Base-by-base conservation (phyloP, 2,888 invertebrate genomes). In the Helleia helle region DNA sequence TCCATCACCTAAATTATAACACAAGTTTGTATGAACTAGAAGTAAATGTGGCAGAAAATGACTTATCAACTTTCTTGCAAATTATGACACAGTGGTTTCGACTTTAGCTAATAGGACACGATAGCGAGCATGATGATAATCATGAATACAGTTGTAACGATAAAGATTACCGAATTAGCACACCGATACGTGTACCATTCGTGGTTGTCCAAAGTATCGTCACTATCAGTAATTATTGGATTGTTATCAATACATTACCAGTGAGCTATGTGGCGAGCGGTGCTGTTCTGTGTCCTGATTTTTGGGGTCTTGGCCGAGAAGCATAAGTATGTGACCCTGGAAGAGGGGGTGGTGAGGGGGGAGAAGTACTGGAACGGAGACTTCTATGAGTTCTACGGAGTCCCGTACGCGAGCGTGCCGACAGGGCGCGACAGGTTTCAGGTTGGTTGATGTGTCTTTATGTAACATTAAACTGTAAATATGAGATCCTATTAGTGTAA, bases 301-400 rank as follows among this genome's bases (percentile, higher is more conserved):
- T 40, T 44, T 2, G 48, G 38, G 49, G 54, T 59, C 38, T 44
- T 42, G n/a, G 54, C 60, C 4, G 55, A 62, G 1, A 59, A 59
- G 8, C 48, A 44, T 7, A 68, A 51, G 39, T 49, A 55, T 2
- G 68, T 83, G 0, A 37, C 56, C 1, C 50, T 80, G 18, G 69
- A 73, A 9, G 63, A 71, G 13, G 83, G 83, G 0, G 51, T 47
- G 1, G 61, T 83, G 1, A 52, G 54, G 1, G 83, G 76, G 0
- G 59, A 58, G n/a, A 79, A 76, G 26, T 76, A 65, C 40, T 83
- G 81, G 83, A 62, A 74, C 56, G 83, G 79, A 0, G 79, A 81
- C 31, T 77, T 62, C 39, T 75, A 66, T 50, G 77, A 80, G 41
- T 84, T 79, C 40, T 79, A 60, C 38, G 77, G 80, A 2, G 51